Base-by-base conservation (phyloP, 1,140 invertebrate species). In the Pogonus chalceus region DNA sequence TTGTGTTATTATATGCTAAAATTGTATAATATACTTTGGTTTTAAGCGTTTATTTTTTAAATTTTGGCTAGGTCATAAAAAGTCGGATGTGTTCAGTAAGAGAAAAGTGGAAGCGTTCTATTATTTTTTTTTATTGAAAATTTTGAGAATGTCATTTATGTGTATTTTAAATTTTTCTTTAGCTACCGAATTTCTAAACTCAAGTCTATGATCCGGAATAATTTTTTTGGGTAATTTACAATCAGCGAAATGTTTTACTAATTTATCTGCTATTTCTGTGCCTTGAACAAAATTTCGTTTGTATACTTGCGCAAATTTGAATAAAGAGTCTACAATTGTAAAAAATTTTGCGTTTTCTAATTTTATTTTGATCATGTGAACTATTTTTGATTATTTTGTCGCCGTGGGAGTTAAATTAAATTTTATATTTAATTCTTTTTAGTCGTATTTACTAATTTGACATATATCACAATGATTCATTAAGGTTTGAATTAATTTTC, bases 21-120 rank as follows among this genome's bases (percentile, higher is more conserved):
- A 22, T n/a, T n/a, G n/a, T n/a, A n/a, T n/a, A n/a, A n/a, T n/a
- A n/a, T n/a, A n/a, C n/a, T n/a, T n/a, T n/a, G n/a, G n/a, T n/a
- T n/a, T n/a, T n/a, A n/a, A n/a, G n/a, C n/a, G n/a, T n/a, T n/a
- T n/a, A n/a, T n/a, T n/a, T n/a, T n/a, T n/a, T n/a, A n/a, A n/a
- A n/a, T 23, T 55, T 57, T 54, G 61, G 43, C 54, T 31, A 14
- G 14, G 4, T 31, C 4, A 60, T 58, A 23, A 66, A 58, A 18
- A 69, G 60, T 57, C 61, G 58, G n/a, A 66, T 61, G 31, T 67
- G 62, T 56, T 67, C 61, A 9, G 57, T 59, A 23, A 62, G 20
- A 10, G 58, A 58, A 18, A 53, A 58, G 47, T 60, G 56, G 22
- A 60, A 60, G 23, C 56, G 52, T 61, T 68, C 62, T 21, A 67